Evolutionary conservation across 2,888 invertebrate species (phyloP).

Genomic region (Sphinx pinastri): DNA sequence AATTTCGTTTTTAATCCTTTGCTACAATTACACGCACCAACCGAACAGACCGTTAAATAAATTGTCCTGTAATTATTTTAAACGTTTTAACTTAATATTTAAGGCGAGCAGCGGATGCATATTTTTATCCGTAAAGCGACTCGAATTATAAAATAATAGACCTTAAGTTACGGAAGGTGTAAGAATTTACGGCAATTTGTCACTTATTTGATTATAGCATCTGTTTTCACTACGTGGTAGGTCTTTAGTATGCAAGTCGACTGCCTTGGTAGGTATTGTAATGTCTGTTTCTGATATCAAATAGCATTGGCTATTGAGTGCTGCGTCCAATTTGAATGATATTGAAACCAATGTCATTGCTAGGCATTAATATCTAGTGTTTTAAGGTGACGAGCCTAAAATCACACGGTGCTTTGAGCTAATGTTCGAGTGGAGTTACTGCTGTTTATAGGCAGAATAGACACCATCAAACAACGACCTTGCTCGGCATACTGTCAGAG

Average conservation of each 20-base stretch:
- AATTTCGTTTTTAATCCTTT: neutral
- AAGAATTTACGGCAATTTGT: conserved; percentile 40
- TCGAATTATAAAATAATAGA: conserved; percentile 68
- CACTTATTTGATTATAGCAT: neutral
- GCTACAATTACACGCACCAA: conserved; percentile 6
- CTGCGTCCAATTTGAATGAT: too few species aligned
- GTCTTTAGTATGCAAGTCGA: neutral
- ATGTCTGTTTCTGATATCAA: too few species aligned
- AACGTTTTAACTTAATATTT: conserved; percentile 80
- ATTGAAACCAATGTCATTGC: too few species aligned
- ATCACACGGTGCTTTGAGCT: too few species aligned
- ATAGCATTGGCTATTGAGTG: too few species aligned
- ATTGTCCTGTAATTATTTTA: conserved; percentile 80
- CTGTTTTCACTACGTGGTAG: neutral
- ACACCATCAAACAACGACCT: too few species aligned
- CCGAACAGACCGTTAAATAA: conserved; percentile 59
- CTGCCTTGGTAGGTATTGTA: too few species aligned
- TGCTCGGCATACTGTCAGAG: too few species aligned
- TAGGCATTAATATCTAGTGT: too few species aligned
- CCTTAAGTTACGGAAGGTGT: conserved; percentile 60
- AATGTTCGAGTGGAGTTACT: too few species aligned
- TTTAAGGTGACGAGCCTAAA: too few species aligned
- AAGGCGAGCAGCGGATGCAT: conserved; percentile 68
- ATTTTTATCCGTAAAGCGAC: conserved; percentile 65
- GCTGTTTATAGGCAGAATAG: too few species aligned